phyloP scores from a whole-genome alignment of 2,888 invertebrate genomes.

The Euclidia mi region DNA sequence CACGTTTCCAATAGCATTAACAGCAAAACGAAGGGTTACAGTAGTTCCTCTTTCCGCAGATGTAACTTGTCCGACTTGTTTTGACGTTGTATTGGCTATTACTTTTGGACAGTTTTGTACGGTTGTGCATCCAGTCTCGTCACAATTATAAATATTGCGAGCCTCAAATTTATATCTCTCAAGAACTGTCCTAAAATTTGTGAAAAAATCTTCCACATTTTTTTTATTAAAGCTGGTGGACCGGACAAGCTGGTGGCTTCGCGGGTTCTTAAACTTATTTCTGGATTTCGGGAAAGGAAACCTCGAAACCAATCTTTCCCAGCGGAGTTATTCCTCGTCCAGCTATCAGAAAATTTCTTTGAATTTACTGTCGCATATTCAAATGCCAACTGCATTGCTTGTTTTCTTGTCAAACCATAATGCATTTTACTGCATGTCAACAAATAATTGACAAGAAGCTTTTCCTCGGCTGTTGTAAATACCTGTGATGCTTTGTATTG shows the following conservation, averaged over 20 bases:
- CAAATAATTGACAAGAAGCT: too few species aligned
- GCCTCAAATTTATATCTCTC: conserved; percentile 10
- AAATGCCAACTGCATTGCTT: too few species aligned
- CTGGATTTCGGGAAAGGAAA: conserved; percentile 18
- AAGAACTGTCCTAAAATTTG: conserved; percentile 6
- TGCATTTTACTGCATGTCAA: too few species aligned
- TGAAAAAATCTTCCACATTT: conserved; percentile 22
- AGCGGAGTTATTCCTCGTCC: conserved; percentile 3
- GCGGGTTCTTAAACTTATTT: conserved; percentile 13
- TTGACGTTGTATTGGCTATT: conserved; percentile 18
- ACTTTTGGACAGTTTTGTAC: conserved; percentile 32
- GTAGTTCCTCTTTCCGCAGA: conserved; percentile 25
- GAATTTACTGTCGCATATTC: neutral
- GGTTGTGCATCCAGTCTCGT: conserved; percentile 26
- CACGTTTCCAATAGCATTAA: conserved; percentile 24
- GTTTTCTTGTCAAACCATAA: too few species aligned
- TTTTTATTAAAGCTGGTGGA: conserved; percentile 20
- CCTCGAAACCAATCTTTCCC: conserved; percentile 23
- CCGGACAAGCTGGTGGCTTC: conserved; percentile 28
- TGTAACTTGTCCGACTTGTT: conserved; percentile 24
- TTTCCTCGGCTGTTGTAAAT: conserved; percentile 1
- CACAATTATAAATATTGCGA: conserved; percentile 26
- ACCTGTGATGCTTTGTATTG: conserved; percentile 3
- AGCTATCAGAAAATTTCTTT: neutral
- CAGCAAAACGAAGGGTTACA: conserved; percentile 21